Evolutionary conservation across 2,888 invertebrate species (phyloP).

Genomic region (Apamea anceps): DNA sequence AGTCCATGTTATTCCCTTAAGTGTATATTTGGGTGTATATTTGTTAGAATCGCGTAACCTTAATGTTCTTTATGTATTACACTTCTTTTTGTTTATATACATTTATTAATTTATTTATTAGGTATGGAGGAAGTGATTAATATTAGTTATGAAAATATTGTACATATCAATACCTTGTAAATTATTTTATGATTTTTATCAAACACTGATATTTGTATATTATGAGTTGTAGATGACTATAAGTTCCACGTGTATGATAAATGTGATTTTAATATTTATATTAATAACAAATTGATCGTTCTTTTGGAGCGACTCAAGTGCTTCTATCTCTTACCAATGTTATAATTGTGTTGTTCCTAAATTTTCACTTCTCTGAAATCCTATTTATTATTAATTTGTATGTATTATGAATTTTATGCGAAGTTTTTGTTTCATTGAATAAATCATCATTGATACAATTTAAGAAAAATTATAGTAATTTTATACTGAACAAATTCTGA

Average conservation of each 20-base stretch:
- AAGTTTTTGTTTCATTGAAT: slow-evolving; percentile 37
- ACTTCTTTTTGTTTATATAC: slow-evolving; percentile 70
- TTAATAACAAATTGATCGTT: slow-evolving; percentile 51
- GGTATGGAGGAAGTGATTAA: slow-evolving; percentile 55
- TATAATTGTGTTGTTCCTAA: slow-evolving; percentile 54
- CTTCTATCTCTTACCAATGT: slow-evolving; percentile 70
- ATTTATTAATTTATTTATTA: slow-evolving; percentile 76
- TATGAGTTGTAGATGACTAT: slow-evolving; percentile 66
- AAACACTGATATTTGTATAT: slow-evolving; percentile 71
- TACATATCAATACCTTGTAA: slow-evolving; percentile 83
- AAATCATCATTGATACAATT: slow-evolving; percentile 22
- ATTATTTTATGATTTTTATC: slow-evolving; percentile 64
- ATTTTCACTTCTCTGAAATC: slow-evolving; percentile 34
- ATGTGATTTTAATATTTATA: slow-evolving; percentile 56
- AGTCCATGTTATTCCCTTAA: slow-evolving; percentile 60
- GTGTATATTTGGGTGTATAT: slow-evolving; percentile 66
- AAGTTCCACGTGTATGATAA: slow-evolving; percentile 62
- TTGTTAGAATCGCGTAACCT: slow-evolving; percentile 67
- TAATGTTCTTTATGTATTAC: slow-evolving; percentile 61
- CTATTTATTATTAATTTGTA: slow-evolving; percentile 22
- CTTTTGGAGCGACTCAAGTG: slow-evolving; percentile 64
- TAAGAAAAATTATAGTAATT: slow-evolving; percentile 38
- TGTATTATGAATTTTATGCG: slow-evolving; percentile 18
- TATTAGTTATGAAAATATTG: slow-evolving; percentile 72
- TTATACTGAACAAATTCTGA: slow-evolving; percentile 36